These are phyloP conservation scores for Drosophila sordidula DNA, from an alignment of 2,888 invertebrate genomes.

Conservation along the genomic window DNA sequence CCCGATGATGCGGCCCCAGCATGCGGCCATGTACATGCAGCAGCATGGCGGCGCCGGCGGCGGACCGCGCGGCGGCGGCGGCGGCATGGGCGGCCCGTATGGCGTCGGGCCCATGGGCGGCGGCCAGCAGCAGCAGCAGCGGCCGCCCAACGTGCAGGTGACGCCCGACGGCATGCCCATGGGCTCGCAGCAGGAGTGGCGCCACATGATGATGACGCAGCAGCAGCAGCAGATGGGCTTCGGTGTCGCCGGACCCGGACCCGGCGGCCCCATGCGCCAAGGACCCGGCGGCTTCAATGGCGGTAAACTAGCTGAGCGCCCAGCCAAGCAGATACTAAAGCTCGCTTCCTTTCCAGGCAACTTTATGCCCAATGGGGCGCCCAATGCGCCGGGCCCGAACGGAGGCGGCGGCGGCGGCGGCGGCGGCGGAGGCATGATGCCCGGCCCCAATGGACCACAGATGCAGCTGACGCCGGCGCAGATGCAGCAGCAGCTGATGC, in stretches of 20 bases:
- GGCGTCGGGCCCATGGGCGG: conserved; percentile 84
- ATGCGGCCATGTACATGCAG: conserved; percentile 86
- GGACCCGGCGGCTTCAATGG: conserved; percentile 83
- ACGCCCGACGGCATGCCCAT: conserved; percentile 87
- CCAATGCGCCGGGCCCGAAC: conserved; percentile 59
- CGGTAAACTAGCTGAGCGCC: conserved; percentile 52
- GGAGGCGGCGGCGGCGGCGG: conserved; percentile 42
- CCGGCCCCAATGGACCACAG: conserved; percentile 79
- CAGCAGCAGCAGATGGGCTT: conserved; percentile 84
- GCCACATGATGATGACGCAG: conserved; percentile 86
- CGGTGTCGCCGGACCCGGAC: conserved; percentile 47
- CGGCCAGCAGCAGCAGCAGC: conserved; percentile 86
- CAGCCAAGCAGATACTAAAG: not conserved
- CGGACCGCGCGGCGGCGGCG: conserved; percentile 67
- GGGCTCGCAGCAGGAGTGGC: conserved; percentile 85
- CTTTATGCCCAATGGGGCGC: conserved; percentile 82
- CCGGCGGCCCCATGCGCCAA: conserved; percentile 83
- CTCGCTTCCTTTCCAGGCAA: conserved; percentile 61
- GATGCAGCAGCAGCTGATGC: conserved; percentile 86
- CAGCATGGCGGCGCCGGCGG: conserved; percentile 83
- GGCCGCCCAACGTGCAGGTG: conserved; percentile 87
- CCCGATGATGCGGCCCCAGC: conserved; percentile 89
- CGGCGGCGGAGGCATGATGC: conserved; percentile 69
- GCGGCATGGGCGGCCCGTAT: conserved; percentile 61
- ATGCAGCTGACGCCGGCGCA: conserved; percentile 85